Evolutionary conservation across 2,797 vertebrate species (phyloP).

Genomic region (Acomys russatus): DNA sequence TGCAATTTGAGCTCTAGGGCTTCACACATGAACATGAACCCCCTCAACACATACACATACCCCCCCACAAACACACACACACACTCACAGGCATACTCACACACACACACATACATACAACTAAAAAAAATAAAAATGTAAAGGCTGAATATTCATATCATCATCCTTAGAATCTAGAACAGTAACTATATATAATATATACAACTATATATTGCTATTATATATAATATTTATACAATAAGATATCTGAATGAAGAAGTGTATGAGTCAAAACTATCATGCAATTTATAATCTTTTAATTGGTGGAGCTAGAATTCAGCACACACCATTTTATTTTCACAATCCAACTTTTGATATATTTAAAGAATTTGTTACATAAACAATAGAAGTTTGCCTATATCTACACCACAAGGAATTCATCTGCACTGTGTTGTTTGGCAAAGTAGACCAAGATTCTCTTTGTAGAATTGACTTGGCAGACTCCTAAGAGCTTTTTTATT

Average conservation of each 20-base stretch:
- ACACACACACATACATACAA: not conserved
- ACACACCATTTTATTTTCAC: conserved; percentile 1
- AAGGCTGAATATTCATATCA: not conserved
- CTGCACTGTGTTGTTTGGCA: conserved; percentile 16
- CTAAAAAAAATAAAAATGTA: not conserved
- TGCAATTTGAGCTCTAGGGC: not conserved
- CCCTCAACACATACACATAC: not conserved
- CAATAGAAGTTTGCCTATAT: not conserved
- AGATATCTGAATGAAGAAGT: not conserved
- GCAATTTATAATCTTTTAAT: not conserved
- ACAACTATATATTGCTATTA: too few species aligned
- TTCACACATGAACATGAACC: not conserved
- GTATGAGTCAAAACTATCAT: not conserved
- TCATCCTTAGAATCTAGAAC: not conserved
- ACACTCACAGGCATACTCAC: not conserved
- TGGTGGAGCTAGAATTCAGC: not conserved
- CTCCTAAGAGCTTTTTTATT: conserved; percentile 20
- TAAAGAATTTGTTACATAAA: conserved; percentile 33
- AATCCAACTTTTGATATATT: not conserved
- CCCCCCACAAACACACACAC: not conserved
- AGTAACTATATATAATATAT: not conserved
- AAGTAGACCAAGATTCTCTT: not conserved
- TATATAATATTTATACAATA: not conserved
- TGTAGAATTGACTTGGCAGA: conserved; percentile 7
- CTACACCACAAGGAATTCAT: not conserved